A percentile compares a stretch with the other conserved stretches of the same genome.
These are phyloP conservation scores for Rattus rattus DNA, from an alignment of 2,113 vertebrate species.

Conservation along the genomic window DNA sequence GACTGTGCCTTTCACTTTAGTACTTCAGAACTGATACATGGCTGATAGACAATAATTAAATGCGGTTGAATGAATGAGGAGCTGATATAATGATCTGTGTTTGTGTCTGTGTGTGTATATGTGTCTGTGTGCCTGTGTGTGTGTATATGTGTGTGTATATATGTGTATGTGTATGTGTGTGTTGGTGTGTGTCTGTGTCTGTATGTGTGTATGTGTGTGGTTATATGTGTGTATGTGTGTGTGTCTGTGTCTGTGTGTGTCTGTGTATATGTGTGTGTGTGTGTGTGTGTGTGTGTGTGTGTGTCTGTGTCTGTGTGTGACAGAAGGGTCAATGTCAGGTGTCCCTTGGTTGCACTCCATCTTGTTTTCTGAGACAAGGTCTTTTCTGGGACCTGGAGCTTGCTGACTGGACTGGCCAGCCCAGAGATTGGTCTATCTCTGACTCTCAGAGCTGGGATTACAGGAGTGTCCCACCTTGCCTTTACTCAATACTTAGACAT, in stretches of 20 bases:
- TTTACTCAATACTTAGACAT: constrained; percentile 17
- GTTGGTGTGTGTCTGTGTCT: too few relatives aligned
- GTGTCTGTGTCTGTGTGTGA: too few relatives aligned
- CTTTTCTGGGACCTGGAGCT: background rate
- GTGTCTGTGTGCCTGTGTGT: too few relatives aligned
- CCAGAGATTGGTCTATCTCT: background rate
- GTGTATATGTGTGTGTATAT: too few relatives aligned
- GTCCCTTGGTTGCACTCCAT: background rate
- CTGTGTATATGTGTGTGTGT: too few relatives aligned
- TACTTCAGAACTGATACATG: background rate
- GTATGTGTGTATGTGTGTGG: too few relatives aligned
- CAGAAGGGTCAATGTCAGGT: background rate
- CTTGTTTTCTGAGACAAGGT: background rate
- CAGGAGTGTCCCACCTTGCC: background rate
- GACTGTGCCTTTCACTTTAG: background rate
- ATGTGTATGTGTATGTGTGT: too few relatives aligned
- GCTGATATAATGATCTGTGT: background rate
- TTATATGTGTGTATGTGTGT: background rate
- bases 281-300: too few relatives aligned
- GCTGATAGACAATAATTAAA: constrained; percentile 21
- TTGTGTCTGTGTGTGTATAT: too few relatives aligned
- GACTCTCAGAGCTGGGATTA: background rate
- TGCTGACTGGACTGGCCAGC: background rate
- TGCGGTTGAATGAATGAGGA: background rate
- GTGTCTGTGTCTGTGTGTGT: too few relatives aligned